A percentile compares a stretch with the other conserved stretches of the same genome.
Evolutionary conservation across 2,113 vertebrate species (phyloP).

Genomic region (Phalacrocorax brasilianus): DNA sequence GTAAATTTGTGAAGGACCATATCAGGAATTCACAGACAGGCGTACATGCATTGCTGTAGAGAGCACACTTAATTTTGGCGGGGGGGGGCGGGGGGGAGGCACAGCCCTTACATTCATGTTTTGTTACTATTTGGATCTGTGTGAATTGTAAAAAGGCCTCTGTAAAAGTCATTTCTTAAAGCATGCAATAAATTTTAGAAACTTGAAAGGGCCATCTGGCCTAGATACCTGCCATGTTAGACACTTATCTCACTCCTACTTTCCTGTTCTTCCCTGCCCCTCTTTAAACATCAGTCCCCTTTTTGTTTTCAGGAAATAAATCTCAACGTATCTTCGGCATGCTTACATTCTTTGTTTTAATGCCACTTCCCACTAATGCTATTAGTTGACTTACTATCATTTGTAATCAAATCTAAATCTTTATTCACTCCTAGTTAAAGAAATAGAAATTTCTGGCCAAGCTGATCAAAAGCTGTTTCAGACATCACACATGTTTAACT

Average conservation of each 20-base stretch:
- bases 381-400: not conserved
- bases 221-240: not conserved
- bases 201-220: constrained; percentile 35
- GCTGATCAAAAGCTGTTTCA: not conserved
- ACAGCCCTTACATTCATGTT: not conserved
- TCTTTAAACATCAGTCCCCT: not conserved
- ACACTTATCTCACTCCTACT: not conserved
- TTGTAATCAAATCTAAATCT: not conserved
- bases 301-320: constrained; percentile 16
- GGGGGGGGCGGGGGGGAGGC: not conserved
- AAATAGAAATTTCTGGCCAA: not conserved
- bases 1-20: not conserved
- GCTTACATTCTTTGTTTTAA: not conserved
- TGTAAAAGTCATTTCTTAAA: constrained; percentile 1
- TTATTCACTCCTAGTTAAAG: not conserved
- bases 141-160: not conserved
- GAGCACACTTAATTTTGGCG: not conserved
- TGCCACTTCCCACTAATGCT: not conserved
- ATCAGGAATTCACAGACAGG: not conserved
- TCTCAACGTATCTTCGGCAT: not conserved
- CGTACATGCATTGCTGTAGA: not conserved
- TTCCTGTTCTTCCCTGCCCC: not conserved
- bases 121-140: not conserved
- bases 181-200: constrained; percentile 7
- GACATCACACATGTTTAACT: not conserved